Percentiles rank a stretch among this genome's conserved stretches.
Evolutionary conservation across 2,797 vertebrate species (phyloP).

Genomic region (Malacoctenus gilli): DNA sequence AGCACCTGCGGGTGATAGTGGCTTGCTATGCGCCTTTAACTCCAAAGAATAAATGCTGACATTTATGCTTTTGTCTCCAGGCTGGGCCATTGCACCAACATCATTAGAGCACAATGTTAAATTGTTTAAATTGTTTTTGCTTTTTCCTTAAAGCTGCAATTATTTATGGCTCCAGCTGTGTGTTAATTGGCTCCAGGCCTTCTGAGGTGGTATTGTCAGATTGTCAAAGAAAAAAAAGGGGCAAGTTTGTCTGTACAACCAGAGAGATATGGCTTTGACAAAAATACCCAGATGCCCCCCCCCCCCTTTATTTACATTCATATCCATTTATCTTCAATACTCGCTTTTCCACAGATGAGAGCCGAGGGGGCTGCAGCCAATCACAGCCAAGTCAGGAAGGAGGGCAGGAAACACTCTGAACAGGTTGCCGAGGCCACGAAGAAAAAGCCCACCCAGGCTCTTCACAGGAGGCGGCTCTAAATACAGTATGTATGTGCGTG

Average conservation of each 20-base stretch:
- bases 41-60: conserved; percentile 34
- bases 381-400: too few relatives aligned
- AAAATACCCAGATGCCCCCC: too few relatives aligned
- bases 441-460: too few relatives aligned
- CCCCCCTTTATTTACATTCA: conserved; percentile 1
- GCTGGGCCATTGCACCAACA: conserved; percentile 34
- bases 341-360: too few relatives aligned
- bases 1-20: conserved; percentile 33
- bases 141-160: conserved; percentile 12
- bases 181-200: conserved; percentile 18
- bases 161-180: conserved; percentile 35
- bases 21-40: conserved; percentile 6
- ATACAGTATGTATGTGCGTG: too few relatives aligned
- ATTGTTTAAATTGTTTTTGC: conserved; percentile 16
- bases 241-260: conserved; percentile 14
- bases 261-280: conserved; percentile 19
- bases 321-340: neutral
- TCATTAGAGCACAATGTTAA: conserved; percentile 41
- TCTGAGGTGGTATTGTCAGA: neutral
- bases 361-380: too few relatives aligned
- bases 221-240: conserved; percentile 19
- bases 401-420: too few relatives aligned
- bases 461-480: too few relatives aligned
- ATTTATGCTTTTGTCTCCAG: conserved; percentile 36
- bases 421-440: too few relatives aligned